These are phyloP conservation scores for Melanostoma scalare DNA, from an alignment of 2,888 invertebrate species.

Conservation along the genomic window DNA sequence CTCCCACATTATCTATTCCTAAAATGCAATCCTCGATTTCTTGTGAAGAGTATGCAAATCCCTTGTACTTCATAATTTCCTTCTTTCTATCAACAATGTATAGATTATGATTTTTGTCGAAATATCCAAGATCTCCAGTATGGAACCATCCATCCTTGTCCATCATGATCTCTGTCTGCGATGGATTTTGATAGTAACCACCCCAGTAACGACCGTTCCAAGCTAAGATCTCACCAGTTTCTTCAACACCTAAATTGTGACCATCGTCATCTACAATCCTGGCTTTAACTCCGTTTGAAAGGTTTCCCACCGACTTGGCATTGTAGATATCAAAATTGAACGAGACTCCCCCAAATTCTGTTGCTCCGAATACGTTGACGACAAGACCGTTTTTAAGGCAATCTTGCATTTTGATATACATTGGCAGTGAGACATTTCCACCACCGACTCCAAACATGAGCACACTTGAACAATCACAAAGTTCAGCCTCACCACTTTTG, in stretches of 20 bases:
- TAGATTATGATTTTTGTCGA: slow-evolving; percentile 79
- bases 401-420: slow-evolving; percentile 71
- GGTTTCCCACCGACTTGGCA: slow-evolving; percentile 77
- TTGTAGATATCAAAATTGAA: slow-evolving; percentile 72
- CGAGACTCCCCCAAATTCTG: slow-evolving; percentile 75
- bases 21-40: slow-evolving; percentile 74
- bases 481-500: slow-evolving; percentile 66
- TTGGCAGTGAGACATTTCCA: slow-evolving; percentile 75
- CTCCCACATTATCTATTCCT: slow-evolving; percentile 52
- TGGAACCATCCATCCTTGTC: slow-evolving; percentile 80
- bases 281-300: slow-evolving; percentile 76
- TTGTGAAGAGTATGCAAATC: slow-evolving; percentile 69
- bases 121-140: slow-evolving; percentile 81
- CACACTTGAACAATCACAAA: slow-evolving; percentile 74
- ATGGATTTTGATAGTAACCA: slow-evolving; percentile 79
- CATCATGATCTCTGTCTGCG: slow-evolving; percentile 77
- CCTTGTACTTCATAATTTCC: slow-evolving; percentile 75
- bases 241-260: slow-evolving; percentile 76
- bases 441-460: slow-evolving; percentile 76
- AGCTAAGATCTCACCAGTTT: slow-evolving; percentile 78
- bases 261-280: slow-evolving; percentile 79
- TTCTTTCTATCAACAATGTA: slow-evolving; percentile 78
- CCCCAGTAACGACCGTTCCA: slow-evolving; percentile 77
- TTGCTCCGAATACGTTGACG: slow-evolving; percentile 77
- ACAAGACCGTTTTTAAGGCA: slow-evolving; percentile 74